A percentile compares a stretch with the other conserved stretches of the same genome.
Conservation (phyloP, 2,888 invertebrate genomes). For the Polydrusus cervinus region DNA sequence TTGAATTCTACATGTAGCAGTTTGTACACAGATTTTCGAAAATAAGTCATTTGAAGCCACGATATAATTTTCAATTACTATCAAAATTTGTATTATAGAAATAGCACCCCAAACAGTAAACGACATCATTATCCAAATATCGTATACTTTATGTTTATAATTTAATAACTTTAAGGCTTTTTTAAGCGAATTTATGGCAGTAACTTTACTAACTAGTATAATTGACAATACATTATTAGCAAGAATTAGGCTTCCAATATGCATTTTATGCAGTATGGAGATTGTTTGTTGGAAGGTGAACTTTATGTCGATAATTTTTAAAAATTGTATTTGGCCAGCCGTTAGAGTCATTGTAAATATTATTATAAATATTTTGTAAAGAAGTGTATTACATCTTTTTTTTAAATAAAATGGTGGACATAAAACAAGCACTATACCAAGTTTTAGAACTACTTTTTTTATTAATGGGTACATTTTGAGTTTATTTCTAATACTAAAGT, state of each 20-base stretch:
- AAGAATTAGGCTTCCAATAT: not conserved
- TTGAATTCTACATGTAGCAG: not conserved
- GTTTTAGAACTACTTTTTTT: too few relatives aligned
- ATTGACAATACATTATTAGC: not conserved
- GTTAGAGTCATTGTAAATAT: too few relatives aligned
- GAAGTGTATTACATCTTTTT: too few relatives aligned
- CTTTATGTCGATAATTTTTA: too few relatives aligned
- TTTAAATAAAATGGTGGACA: too few relatives aligned
- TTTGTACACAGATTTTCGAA: not conserved
- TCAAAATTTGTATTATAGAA: not conserved
- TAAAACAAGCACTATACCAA: too few relatives aligned
- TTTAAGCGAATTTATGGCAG: not conserved
- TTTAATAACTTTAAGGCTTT: not conserved
- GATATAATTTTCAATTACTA: not conserved
- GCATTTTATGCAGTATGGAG: not conserved
- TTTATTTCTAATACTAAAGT: too few relatives aligned
- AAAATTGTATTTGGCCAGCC: too few relatives aligned
- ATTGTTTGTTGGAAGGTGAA: too few relatives aligned
- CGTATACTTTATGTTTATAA: not conserved
- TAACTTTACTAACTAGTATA: not conserved
- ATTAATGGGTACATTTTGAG: too few relatives aligned
- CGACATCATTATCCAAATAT: not conserved
- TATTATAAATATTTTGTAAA: too few relatives aligned
- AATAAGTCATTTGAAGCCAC: not conserved
- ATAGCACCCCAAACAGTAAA: not conserved